Evolutionary conservation across 1,140 invertebrate genomes (phyloP).

Genomic region (Lasioglossum albipes): DNA sequence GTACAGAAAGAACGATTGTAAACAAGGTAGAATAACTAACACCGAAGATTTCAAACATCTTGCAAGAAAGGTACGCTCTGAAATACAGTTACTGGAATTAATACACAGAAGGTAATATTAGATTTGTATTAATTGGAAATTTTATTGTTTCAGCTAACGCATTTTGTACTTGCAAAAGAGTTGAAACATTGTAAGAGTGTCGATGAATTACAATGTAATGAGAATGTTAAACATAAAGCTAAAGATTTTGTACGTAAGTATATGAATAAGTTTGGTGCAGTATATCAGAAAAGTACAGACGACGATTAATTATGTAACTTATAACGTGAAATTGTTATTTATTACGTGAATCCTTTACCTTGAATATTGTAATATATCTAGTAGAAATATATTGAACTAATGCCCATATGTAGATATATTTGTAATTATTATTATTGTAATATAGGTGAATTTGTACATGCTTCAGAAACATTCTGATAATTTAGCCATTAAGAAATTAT

Average conservation of each 20-base stretch:
- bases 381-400: conserved; percentile 53
- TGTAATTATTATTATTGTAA: conserved; percentile 69
- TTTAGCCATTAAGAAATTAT: conserved; percentile 51
- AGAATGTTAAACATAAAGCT: conserved; percentile 95
- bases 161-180: conserved; percentile 98
- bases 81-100: background rate
- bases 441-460: conserved; percentile 67
- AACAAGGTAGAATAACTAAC: conserved; percentile 90
- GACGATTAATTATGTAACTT: conserved; percentile 78
- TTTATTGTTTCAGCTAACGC: conserved; percentile 88
- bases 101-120: too few species aligned
- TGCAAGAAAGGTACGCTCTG: conserved; percentile 90
- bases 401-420: conserved; percentile 68
- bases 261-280: conserved; percentile 94
- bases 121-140: background rate
- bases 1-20: conserved; percentile 91
- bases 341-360: conserved; percentile 64
- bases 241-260: conserved; percentile 97
- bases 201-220: conserved; percentile 93
- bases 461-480: conserved; percentile 58
- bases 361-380: conserved; percentile 49
- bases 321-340: conserved; percentile 68
- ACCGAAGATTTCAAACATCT: conserved; percentile 98
- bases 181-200: conserved; percentile 94
- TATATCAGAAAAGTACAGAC: conserved; percentile 84